Evolutionary conservation across 2,797 vertebrate genomes (phyloP), one percentile per base, ranked within the genome.

Genomic region (Diplodus puntazzo): DNA sequence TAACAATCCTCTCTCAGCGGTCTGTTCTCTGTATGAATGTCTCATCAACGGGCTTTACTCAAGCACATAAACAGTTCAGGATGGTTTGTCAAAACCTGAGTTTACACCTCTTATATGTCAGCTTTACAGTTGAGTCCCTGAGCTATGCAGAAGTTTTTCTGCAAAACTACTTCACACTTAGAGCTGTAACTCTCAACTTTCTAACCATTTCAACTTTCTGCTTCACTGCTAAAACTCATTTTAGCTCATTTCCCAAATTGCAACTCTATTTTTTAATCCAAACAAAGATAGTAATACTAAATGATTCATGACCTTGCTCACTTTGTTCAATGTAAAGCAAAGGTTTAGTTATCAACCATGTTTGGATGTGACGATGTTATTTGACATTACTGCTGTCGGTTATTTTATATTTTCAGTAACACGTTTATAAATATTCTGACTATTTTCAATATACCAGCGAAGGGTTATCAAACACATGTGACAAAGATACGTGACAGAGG

Each of bases 1-100:
- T 69, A 73, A 63, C 11, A 18, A 53, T 45, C 20, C 61, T 77
- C 21, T 69, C n/a, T 77, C 45, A 50, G 61, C 18, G 18, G 43
- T 68, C 30, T 21, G 50, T 71, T 23, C 66, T 14, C 12, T 67
- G 8, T 13, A 21, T 25, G 23, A 60, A 64, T 59, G 27, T 27
- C 27, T 27, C 21, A 42, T 48, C 42, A 23, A n/a, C 55, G 34
- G 30, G 20, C 48, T 69, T 66, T 48, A 57, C 50, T 61, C 63
- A 75, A 64, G 50, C 21, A 48, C 73, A 62, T 12, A 42, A 27
- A 20, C 3, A 17, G 21, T 48, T 50, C 12, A 73, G 6, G 11
- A 18, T 16, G 39, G 34, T 39, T 50, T 9, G 20, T 4, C 4
- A 2, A 39, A 42, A 23, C 34, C 23, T 9, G 2, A 12, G 54